Percentiles rank a stretch among this genome's conserved stretches.
phyloP scores from a whole-genome alignment of 2,113 vertebrate genomes.

The Psittacula cyanocephala region DNA sequence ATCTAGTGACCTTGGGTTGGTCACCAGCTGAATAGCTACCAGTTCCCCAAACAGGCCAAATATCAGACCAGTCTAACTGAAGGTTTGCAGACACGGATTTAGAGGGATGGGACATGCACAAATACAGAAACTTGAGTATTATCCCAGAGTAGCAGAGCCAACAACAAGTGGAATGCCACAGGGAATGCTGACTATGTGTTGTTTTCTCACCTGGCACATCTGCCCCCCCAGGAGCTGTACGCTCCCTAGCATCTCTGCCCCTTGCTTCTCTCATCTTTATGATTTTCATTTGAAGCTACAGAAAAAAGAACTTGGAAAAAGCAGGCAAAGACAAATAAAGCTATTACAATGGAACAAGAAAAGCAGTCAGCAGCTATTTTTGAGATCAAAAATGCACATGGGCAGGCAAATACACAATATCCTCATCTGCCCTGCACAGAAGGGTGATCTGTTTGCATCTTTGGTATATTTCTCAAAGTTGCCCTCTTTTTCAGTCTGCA shows the following conservation, averaged over 20 bases:
- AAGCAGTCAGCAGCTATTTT: not conserved
- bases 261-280: not conserved
- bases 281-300: not conserved
- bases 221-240: not conserved
- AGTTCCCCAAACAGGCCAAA: not conserved
- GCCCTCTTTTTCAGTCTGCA: not conserved
- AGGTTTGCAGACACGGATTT: not conserved
- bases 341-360: not conserved
- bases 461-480: not conserved
- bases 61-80: not conserved
- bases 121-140: not conserved
- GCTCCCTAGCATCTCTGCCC: not conserved
- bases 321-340: not conserved
- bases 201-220: not conserved
- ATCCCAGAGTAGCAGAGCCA: rapidly evolving
- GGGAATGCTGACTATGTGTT: rapidly evolving
- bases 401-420: not conserved
- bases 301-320: not conserved
- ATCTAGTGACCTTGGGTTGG: not conserved
- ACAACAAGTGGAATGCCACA: not conserved
- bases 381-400: not conserved
- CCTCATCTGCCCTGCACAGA: not conserved
- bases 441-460: not conserved
- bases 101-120: not conserved
- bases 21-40: not conserved